A percentile compares a stretch with the other conserved stretches of the same genome.
Conservation (phyloP, 2,888 invertebrate species). For the Athetis lepigone region DNA sequence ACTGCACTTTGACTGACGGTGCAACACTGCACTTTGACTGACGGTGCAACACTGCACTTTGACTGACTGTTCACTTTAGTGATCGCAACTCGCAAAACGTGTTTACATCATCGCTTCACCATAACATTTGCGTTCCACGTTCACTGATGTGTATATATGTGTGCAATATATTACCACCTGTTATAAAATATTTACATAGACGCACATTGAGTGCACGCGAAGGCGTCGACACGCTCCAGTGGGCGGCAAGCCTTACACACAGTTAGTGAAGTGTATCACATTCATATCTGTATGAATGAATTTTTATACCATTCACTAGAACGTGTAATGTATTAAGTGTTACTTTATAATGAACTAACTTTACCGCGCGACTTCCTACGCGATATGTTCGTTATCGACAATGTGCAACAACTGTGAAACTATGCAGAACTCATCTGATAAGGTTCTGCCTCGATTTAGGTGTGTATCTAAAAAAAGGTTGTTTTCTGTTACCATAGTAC, state of each 20-base stretch:
- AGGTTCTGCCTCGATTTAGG: no score
- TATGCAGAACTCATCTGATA: no score
- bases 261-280: slow-evolving; percentile 5
- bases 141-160: slow-evolving; percentile 13
- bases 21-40: no score
- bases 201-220: slow-evolving; percentile 14
- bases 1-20: no score
- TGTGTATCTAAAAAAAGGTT: no score
- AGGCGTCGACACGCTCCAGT: slow-evolving; percentile 19
- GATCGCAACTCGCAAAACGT: no score
- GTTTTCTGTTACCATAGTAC: no score
- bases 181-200: slow-evolving; percentile 4
- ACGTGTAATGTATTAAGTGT: background rate
- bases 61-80: no score
- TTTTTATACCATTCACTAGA: slow-evolving; percentile 26
- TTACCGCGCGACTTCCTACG: no score
- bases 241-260: slow-evolving; percentile 4
- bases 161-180: slow-evolving; percentile 4
- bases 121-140: background rate
- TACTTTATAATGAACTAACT: background rate
- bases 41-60: no score
- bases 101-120: background rate
- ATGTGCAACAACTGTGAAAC: no score
- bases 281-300: slow-evolving; percentile 13
- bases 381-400: no score